Conservation (phyloP, 2,113 vertebrate genomes). For the pig (Sus scrofa) region T2T-Sscrofa CM000825.6:68303501-68304000, state of each 20-base stretch:
- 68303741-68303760: neutral
- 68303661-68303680: neutral
- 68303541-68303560: neutral
- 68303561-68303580: neutral
- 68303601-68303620: neutral
- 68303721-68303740: rapidly evolving
- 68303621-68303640: neutral
- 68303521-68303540: neutral
- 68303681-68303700: neutral
- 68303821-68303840: no score
- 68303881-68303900: no score
- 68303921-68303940: no score
- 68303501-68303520: neutral
- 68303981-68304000: no score
- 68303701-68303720: neutral
- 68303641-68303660: neutral
- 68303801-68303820: no score
- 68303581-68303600: neutral
- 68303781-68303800: no score
- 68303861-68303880: no score
- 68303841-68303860: no score
- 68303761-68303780: no score
- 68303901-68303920: no score
- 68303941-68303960: no score
- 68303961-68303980: no score